A percentile compares a stretch with the other conserved stretches of the same genome.
Conservation (phyloP, 2,888 invertebrate genomes). For the Epinotia demarniana region DNA sequence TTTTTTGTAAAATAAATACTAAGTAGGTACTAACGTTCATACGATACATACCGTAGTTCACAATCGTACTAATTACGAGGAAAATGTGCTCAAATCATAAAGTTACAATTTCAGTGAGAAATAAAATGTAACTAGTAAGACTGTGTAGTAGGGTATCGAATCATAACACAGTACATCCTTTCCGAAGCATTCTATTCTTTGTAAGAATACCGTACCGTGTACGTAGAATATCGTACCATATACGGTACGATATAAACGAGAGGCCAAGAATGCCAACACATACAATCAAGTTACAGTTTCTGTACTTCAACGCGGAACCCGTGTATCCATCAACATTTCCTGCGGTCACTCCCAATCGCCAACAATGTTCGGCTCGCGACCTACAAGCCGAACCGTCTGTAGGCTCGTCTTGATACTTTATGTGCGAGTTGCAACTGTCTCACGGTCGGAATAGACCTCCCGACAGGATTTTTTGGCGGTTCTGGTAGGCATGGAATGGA, state of each 20-base stretch:
- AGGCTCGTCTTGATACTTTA: constrained; percentile 59
- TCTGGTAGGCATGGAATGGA: constrained; percentile 45
- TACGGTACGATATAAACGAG: background rate
- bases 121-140: too few species aligned
- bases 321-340: constrained; percentile 48
- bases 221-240: too few species aligned
- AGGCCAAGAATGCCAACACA: background rate
- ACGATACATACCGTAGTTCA: too few species aligned
- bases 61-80: too few species aligned
- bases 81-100: too few species aligned
- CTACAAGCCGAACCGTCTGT: constrained; percentile 60
- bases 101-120: too few species aligned
- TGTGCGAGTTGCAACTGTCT: constrained; percentile 65
- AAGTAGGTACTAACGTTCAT: too few species aligned
- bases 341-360: constrained; percentile 61
- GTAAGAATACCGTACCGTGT: too few species aligned
- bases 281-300: background rate
- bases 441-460: constrained; percentile 62
- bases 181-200: background rate
- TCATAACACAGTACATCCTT: too few species aligned
- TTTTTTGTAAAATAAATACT: too few species aligned
- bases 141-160: too few species aligned
- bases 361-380: constrained; percentile 68
- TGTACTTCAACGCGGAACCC: constrained; percentile 22
- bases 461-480: constrained; percentile 43